phyloP scores from a whole-genome alignment of 2,113 vertebrate species.

The Pagrus major region DNA sequence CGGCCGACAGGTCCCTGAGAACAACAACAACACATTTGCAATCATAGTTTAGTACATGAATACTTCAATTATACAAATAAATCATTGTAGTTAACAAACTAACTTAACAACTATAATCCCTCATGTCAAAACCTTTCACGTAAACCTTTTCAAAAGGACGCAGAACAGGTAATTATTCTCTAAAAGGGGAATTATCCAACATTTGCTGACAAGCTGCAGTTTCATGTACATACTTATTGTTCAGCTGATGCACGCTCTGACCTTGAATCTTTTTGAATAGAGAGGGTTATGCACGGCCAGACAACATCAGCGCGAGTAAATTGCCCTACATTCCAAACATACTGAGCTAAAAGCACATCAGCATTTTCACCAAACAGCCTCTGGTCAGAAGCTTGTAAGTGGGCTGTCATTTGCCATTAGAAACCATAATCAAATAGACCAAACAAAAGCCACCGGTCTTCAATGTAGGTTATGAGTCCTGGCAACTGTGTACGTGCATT shows the following conservation, averaged over 20 bases:
- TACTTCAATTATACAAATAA: background rate
- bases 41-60: background rate
- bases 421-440: slow-evolving; percentile 66
- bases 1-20: slow-evolving; percentile 88
- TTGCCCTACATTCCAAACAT: slow-evolving; percentile 65
- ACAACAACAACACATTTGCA: slow-evolving; percentile 3
- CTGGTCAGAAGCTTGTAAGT: slow-evolving; percentile 67
- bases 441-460: slow-evolving; percentile 64
- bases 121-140: background rate
- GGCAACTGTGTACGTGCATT: slow-evolving; percentile 51
- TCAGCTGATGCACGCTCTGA: slow-evolving; percentile 32
- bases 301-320: slow-evolving; percentile 33
- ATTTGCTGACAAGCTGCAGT: slow-evolving; percentile 8
- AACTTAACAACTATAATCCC: background rate
- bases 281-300: background rate
- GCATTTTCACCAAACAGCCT: slow-evolving; percentile 68
- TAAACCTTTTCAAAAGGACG: background rate
- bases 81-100: background rate
- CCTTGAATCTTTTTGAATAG: slow-evolving; percentile 42
- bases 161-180: background rate
- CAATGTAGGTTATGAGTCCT: slow-evolving; percentile 66
- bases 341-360: slow-evolving; percentile 68
- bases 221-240: slow-evolving; percentile 29
- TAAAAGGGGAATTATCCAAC: background rate
- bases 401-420: slow-evolving; percentile 65